Percentiles rank a stretch among this genome's conserved stretches.
Conservation (phyloP, 2,797 vertebrate species). For the Aldrovandia affinis region DNA sequence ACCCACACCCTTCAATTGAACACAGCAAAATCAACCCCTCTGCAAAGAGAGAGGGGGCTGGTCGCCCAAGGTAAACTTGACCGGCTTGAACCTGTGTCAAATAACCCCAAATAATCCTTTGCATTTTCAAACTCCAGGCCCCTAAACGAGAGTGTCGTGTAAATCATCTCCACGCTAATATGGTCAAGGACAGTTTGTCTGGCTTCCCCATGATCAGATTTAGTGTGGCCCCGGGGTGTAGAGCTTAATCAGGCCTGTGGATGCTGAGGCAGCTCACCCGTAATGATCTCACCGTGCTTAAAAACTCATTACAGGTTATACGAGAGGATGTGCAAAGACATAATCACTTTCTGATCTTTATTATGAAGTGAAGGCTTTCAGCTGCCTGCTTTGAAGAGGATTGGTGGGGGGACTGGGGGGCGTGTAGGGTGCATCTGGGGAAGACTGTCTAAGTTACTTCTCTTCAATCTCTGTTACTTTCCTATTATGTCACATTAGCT, state of each 20-base stretch:
- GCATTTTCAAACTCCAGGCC: conserved; percentile 29
- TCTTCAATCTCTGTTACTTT: background rate
- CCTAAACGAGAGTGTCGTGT: conserved; percentile 30
- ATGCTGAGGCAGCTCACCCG: conserved; percentile 63
- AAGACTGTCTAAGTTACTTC: background rate
- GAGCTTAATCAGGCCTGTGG: conserved; percentile 57
- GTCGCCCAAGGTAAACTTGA: background rate
- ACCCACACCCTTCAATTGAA: background rate
- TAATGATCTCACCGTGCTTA: conserved; percentile 65
- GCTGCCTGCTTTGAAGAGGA: background rate
- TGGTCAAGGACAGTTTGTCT: conserved; percentile 47
- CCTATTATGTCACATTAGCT: background rate
- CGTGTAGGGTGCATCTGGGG: background rate
- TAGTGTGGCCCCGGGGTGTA: conserved; percentile 42
- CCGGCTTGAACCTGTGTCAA: background rate
- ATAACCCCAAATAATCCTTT: background rate
- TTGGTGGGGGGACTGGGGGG: background rate
- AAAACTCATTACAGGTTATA: conserved; percentile 62
- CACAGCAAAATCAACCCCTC: background rate
- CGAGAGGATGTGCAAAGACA: conserved; percentile 45
- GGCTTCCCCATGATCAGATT: conserved; percentile 53
- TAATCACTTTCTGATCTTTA: conserved; percentile 56
- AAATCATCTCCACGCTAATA: conserved; percentile 54
- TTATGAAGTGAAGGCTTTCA: conserved; percentile 44
- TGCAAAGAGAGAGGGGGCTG: background rate